Evolutionary conservation across 2,113 vertebrate species (phyloP), one percentile per base, ranked within the genome.

Genomic region (Clarias magur): DNA sequence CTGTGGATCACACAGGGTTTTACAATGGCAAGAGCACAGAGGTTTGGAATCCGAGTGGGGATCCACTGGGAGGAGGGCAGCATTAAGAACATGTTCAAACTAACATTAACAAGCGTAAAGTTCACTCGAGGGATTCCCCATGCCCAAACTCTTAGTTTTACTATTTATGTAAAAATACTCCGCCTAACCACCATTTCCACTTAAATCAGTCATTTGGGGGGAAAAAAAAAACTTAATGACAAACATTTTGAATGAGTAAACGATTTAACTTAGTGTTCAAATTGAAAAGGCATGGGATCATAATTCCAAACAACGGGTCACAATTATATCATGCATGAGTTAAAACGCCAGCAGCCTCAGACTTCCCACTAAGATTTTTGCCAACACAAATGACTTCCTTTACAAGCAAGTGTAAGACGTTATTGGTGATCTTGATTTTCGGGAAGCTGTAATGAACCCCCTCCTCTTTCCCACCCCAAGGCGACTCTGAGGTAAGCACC

Each of bases 351-450:
- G 30, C 27, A 86, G 57, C n/a, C 53, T 87, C 38, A 17, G 85
- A 56, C 80, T 68, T 72, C 82, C 76, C 30, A 23, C 70, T 67
- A 48, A 2, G 75, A 84, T 86, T 82, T 82, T 67, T 76, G 65
- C 82, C 65, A 73, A 79, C 81, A 81, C 82, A 87, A 62, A 87
- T 76, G 65, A 87, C 23, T 81, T 81, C 30, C 57, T 88, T 90
- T 83, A 88, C 75, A 82, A 88, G 83, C 84, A 30, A 59, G 73
- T 76, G 65, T 63, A 83, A 90, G 65, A 78, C 3, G 80, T 75
- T 83, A 89, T 63, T 53, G 83, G 85, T 67, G 59, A 86, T 82
- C 81, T 81, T 63, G 76, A 88, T 89, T 89, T 88, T 86, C 86
- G 86, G 83, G 62, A 91, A 89, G 82, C 78, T 86, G 60, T 81